phyloP scores from a whole-genome alignment of 2,113 vertebrate genomes.

The Lathamus discolor region DNA sequence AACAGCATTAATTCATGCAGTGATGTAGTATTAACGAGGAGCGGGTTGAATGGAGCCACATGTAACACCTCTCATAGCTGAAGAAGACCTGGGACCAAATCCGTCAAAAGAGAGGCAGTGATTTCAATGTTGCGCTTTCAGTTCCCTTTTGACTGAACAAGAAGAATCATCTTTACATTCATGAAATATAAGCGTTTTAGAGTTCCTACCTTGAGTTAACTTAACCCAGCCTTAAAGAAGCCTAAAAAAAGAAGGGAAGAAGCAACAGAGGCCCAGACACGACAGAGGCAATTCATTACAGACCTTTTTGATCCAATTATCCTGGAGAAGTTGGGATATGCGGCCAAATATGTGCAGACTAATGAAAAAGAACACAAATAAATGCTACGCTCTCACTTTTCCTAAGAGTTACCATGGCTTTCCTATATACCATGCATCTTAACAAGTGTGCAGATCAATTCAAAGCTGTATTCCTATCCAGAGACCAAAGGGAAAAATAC shows the following conservation, averaged over 20 bases:
- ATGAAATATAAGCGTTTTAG: neutral
- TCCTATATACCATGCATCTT: neutral
- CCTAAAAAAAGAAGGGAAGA: neutral
- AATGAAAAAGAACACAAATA: neutral
- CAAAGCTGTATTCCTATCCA: neutral
- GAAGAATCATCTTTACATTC: constrained; percentile 20
- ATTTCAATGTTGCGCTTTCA: constrained; percentile 4
- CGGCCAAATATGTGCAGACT: neutral
- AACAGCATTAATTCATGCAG: neutral
- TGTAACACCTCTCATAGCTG: neutral
- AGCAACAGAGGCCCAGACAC: neutral
- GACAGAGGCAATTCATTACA: constrained; percentile 21
- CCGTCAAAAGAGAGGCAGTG: neutral
- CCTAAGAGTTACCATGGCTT: neutral
- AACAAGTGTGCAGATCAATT: neutral
- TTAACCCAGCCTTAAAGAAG: neutral
- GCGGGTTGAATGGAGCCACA: neutral
- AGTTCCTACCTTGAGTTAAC: constrained; percentile 6
- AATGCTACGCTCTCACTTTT: neutral
- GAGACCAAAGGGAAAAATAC: neutral
- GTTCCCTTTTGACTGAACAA: neutral
- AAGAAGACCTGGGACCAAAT: neutral
- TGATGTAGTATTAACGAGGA: neutral
- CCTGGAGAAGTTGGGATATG: neutral
- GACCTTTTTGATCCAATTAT: constrained; percentile 42